Evolutionary conservation across 2,888 invertebrate species (phyloP).

Genomic region (Anorthoa munda): DNA sequence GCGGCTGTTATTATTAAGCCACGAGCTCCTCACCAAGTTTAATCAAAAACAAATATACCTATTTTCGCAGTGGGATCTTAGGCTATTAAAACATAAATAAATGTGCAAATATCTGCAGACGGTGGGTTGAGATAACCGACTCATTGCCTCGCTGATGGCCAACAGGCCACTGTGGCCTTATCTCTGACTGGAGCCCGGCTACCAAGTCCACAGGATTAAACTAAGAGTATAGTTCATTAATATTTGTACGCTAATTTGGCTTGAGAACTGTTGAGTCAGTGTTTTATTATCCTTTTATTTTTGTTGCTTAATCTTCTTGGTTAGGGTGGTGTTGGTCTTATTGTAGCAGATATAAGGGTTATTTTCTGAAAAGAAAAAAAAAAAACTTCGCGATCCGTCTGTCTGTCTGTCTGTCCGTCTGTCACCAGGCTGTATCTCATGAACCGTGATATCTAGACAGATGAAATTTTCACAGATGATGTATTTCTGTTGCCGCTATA

Average conservation of each 20-base stretch:
- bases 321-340: background rate
- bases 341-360: background rate
- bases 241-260: conserved; percentile 55
- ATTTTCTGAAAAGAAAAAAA: too few relatives aligned
- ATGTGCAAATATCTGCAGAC: conserved; percentile 66
- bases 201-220: conserved; percentile 57
- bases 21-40: too few relatives aligned
- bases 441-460: too few relatives aligned
- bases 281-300: conserved; percentile 38
- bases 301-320: conserved; percentile 16
- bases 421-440: too few relatives aligned
- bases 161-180: conserved; percentile 64
- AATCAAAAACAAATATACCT: too few relatives aligned
- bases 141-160: conserved; percentile 70
- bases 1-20: too few relatives aligned
- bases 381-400: too few relatives aligned
- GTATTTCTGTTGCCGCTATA: too few relatives aligned
- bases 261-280: conserved; percentile 45
- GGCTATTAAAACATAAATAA: conserved; percentile 55
- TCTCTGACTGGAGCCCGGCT: conserved; percentile 56
- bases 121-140: conserved; percentile 70
- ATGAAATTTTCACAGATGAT: too few relatives aligned
- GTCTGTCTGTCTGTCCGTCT: too few relatives aligned
- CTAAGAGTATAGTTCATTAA: conserved; percentile 48
- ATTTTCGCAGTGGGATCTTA: too few relatives aligned